A percentile compares a stretch with the other conserved stretches of the same genome.
Conservation (phyloP, 2,797 vertebrate genomes). For the Carcharodon carcharias region DNA sequence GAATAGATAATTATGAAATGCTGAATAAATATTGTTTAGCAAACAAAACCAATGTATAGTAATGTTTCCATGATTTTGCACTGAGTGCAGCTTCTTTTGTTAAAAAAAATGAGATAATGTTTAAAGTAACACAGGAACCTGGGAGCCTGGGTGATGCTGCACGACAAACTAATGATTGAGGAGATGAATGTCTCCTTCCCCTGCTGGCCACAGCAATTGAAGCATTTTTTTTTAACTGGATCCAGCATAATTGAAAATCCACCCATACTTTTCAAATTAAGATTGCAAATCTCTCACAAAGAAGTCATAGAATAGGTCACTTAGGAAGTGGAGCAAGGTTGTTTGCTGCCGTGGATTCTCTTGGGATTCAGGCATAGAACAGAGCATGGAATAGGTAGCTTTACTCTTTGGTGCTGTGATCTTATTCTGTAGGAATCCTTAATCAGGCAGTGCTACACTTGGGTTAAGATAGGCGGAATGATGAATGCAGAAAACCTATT, state of each 20-base stretch:
- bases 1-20: not conserved
- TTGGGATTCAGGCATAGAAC: not conserved
- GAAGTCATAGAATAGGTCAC: not conserved
- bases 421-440: not conserved
- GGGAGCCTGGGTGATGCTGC: not conserved
- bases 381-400: not conserved
- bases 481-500: not conserved
- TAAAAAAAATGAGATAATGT: not conserved
- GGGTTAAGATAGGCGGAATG: not conserved
- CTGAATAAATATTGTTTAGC: not conserved
- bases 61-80: not conserved
- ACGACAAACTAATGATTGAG: not conserved
- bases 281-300: not conserved
- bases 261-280: not conserved
- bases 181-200: not conserved
- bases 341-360: not conserved
- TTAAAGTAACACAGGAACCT: not conserved
- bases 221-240: not conserved
- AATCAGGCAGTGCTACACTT: not conserved
- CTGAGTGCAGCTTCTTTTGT: not conserved
- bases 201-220: not conserved
- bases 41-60: not conserved
- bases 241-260: not conserved
- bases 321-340: not conserved
- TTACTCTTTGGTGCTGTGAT: not conserved